Evolutionary conservation across 2,888 invertebrate species (phyloP).

Genomic region (Coleophora flavipennella): DNA sequence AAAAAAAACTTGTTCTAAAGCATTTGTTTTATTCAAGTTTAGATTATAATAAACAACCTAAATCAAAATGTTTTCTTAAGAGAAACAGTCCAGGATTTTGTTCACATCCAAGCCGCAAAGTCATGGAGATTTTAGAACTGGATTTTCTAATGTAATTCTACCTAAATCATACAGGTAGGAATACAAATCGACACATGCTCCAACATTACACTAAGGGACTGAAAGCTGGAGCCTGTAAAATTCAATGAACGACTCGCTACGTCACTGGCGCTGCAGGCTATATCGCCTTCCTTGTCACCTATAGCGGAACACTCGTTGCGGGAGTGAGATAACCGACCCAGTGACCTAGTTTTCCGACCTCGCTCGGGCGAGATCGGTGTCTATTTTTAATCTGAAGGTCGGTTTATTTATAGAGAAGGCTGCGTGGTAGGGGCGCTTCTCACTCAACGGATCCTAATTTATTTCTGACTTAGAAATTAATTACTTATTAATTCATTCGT

Average conservation of each 20-base stretch:
- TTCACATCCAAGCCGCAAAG: too few relatives aligned
- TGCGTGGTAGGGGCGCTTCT: slow-evolving; percentile 8
- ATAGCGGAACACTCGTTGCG: slow-evolving; percentile 21
- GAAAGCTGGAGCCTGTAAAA: slow-evolving; percentile 41
- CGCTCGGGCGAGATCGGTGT: slow-evolving; percentile 60
- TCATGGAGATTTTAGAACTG: too few relatives aligned
- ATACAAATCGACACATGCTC: too few relatives aligned
- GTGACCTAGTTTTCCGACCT: slow-evolving; percentile 69
- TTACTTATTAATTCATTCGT: slow-evolving; percentile 3
- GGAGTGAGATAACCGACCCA: slow-evolving; percentile 27
- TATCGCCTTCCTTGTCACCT: slow-evolving; percentile 32
- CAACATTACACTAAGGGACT: too few relatives aligned
- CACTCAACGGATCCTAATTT: slow-evolving; percentile 19
- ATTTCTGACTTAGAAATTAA: slow-evolving; percentile 11
- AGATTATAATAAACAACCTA: too few relatives aligned
- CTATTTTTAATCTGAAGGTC: slow-evolving; percentile 73
- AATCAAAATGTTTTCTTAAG: too few relatives aligned
- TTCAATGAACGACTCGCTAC: slow-evolving; percentile 64
- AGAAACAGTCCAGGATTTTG: too few relatives aligned
- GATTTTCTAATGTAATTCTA: too few relatives aligned
- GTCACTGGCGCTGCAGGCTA: slow-evolving; percentile 57
- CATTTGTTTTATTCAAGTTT: too few relatives aligned
- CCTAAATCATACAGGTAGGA: too few relatives aligned
- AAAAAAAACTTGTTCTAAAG: too few relatives aligned
- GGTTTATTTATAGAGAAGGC: slow-evolving; percentile 62